Percentiles rank a stretch among this genome's conserved stretches.
These are phyloP conservation scores for Gasterosteus aculeatus DNA, from an alignment of 2,113 vertebrate species.

Conservation along the genomic window DNA sequence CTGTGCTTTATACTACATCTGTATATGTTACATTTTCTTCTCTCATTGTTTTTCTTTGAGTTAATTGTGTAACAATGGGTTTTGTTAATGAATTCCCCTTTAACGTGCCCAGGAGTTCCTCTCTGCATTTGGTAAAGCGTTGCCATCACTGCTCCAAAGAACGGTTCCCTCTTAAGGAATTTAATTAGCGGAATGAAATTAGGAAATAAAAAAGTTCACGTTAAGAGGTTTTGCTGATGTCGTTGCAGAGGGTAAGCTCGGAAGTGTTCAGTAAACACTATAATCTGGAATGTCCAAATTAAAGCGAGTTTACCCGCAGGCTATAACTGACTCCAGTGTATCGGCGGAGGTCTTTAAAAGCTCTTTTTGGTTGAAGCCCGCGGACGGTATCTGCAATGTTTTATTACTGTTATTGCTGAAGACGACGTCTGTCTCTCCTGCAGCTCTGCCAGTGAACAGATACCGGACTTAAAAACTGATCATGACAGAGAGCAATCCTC, in stretches of 20 bases:
- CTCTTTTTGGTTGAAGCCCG: conserved; percentile 38
- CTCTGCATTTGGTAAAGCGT: conserved; percentile 1
- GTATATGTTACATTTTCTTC: neutral
- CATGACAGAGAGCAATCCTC: conserved; percentile 55
- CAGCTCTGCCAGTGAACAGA: conserved; percentile 39
- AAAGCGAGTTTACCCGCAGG: conserved; percentile 17
- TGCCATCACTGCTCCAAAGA: conserved; percentile 15
- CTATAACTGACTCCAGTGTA: neutral
- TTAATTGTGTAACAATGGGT: neutral
- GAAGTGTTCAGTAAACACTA: conserved; percentile 12
- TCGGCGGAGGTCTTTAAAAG: conserved; percentile 33
- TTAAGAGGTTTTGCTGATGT: conserved; percentile 30
- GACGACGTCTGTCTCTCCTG: conserved; percentile 44
- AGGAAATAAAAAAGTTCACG: conserved; percentile 15
- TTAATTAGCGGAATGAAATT: conserved; percentile 4
- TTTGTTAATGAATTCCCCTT: neutral
- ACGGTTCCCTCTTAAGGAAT: neutral
- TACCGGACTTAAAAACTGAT: conserved; percentile 51
- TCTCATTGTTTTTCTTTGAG: neutral
- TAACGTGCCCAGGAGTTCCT: neutral
- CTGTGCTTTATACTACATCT: neutral
- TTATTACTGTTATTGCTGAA: conserved; percentile 53
- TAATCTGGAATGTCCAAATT: conserved; percentile 1
- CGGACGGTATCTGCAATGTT: conserved; percentile 48
- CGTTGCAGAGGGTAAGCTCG: conserved; percentile 6